phyloP scores from a whole-genome alignment of 1,140 invertebrate genomes.

The Orussus abietinus region DNA sequence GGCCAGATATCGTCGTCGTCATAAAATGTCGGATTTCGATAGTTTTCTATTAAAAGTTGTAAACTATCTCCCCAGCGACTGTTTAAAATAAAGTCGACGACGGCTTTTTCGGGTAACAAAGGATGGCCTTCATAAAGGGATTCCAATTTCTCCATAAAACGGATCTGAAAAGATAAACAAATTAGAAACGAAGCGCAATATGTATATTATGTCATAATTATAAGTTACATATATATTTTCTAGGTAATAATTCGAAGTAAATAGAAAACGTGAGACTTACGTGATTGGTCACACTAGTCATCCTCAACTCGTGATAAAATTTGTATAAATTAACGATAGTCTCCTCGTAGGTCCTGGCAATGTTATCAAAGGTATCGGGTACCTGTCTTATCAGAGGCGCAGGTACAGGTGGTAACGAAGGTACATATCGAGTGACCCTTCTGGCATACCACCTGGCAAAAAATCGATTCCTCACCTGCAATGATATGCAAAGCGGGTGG shows the following conservation, averaged over 20 bases:
- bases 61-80: conserved; percentile 15
- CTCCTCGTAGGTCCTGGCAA: conserved; percentile 7
- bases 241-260: background rate
- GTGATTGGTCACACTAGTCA: background rate
- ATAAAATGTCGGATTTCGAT: conserved; percentile 2
- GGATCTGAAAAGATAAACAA: conserved; percentile 6
- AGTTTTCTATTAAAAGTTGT: conserved; percentile 11
- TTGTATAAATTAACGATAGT: conserved; percentile 10
- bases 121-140: conserved; percentile 1
- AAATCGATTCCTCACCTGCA: conserved; percentile 16
- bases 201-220: background rate
- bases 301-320: conserved; percentile 13
- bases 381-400: background rate
- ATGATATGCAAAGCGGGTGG: too few species aligned
- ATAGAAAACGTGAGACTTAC: conserved; percentile 8
- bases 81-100: conserved; percentile 8
- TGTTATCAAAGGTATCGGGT: background rate
- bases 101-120: conserved; percentile 4
- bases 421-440: conserved; percentile 4
- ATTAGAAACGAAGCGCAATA: conserved; percentile 1
- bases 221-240: too few species aligned
- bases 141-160: conserved; percentile 13
- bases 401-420: too few species aligned
- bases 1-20: conserved; percentile 15
- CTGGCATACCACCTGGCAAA: conserved; percentile 14